Evolutionary conservation across 2,797 vertebrate genomes (phyloP), one percentile per base, ranked within the genome.

Genomic region (Graptemys geographica): DNA sequence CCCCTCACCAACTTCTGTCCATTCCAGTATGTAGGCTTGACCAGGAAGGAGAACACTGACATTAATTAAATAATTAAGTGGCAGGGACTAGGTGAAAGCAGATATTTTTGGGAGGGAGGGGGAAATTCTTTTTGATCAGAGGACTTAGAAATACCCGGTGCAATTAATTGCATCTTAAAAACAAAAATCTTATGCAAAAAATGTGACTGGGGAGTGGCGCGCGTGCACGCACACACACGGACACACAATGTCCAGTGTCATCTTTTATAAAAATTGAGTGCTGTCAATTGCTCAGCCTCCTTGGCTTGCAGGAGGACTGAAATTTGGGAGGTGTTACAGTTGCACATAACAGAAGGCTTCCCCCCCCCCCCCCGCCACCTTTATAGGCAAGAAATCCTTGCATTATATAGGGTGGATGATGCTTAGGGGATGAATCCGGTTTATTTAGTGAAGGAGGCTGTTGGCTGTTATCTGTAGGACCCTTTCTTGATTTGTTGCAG

Each of bases 21-120:
- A 13, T 37, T 85, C 93, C 53, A 15, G 1, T 79, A 31, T 23
- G 83, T 83, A n/a, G 78, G 51, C 9, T 2, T 74, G 65, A 83
- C 57, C 57, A 94, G 86, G 33, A 83, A 93, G 74, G 81, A 91
- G 81, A 56, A 84, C 55, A 12, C 88, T 83, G 84, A 94, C 23
- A 81, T 56, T 11, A 89, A 72, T 19, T 41, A 23, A 21, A 27
- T 25, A 44, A 72, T 8, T 21, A 41, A 41, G 27, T 12, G 37
- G 72, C 10, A 41, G 33, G 62, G 62, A n/a, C 33, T n/a, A 65
- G 41, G 6, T 74, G 41, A 44, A 74, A 4, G 41, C 37, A 74
- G 41, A 74, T 41, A 74, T 74, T 41, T 74, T 44, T 74, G 41
- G 65, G 37, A 52, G 6, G 3, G 5, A 89, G 83, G 80, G 12